Conservation (phyloP, 1,140 invertebrate species). For the Eueides isabella region DNA sequence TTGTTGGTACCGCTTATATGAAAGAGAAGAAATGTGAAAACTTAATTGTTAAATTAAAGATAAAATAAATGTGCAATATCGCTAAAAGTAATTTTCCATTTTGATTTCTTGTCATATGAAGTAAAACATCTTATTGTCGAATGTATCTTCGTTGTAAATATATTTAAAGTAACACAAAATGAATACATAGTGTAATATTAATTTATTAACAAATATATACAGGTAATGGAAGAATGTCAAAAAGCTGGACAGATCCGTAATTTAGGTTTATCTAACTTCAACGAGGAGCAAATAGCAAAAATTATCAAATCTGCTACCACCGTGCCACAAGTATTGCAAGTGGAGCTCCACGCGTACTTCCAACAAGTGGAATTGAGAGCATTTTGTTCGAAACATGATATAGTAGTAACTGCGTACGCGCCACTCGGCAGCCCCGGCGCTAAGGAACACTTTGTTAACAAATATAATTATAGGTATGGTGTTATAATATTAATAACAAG, state of each 20-base stretch:
- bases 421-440: conserved; percentile 87
- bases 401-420: conserved; percentile 91
- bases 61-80: no score
- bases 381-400: conserved; percentile 88
- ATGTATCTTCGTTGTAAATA: no score
- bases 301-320: conserved; percentile 86
- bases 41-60: no score
- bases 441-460: conserved; percentile 77
- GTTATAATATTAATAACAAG: neutral
- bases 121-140: no score
- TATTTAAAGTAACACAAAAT: no score
- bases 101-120: no score
- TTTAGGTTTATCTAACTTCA: conserved; percentile 93
- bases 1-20: no score
- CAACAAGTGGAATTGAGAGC: conserved; percentile 90
- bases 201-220: neutral
- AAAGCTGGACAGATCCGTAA: conserved; percentile 85
- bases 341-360: conserved; percentile 92
- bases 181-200: no score
- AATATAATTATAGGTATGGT: conserved; percentile 81
- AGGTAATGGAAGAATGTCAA: conserved; percentile 90
- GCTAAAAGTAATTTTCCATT: no score
- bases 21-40: no score
- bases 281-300: conserved; percentile 85
- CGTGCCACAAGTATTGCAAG: conserved; percentile 87